A percentile compares a stretch with the other conserved stretches of the same genome.
phyloP scores from a whole-genome alignment of 2,113 vertebrate genomes.

The Phoenicopterus ruber region DNA sequence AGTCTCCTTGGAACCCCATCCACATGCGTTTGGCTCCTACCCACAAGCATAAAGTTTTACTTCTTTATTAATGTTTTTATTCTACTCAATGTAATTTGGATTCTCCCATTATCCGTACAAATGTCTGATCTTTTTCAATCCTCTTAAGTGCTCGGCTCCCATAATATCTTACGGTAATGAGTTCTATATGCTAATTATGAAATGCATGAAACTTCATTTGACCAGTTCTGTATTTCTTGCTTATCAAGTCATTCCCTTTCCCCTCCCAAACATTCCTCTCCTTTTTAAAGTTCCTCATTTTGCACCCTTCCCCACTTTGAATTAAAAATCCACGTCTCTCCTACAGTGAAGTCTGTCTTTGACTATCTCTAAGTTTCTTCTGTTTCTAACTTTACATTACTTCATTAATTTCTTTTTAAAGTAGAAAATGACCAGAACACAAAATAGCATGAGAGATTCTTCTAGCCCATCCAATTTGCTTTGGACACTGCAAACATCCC shows the following conservation, averaged over 20 bases:
- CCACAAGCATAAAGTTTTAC: background rate
- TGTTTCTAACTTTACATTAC: background rate
- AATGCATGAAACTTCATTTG: background rate
- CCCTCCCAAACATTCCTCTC: background rate
- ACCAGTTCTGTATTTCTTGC: background rate
- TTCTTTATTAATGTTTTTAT: slow-evolving; percentile 2
- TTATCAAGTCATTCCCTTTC: background rate
- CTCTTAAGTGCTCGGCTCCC: background rate
- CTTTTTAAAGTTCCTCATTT: background rate
- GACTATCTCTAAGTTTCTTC: background rate
- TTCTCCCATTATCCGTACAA: background rate
- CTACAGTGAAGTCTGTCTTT: background rate
- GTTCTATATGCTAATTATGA: background rate
- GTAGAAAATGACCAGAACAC: background rate
- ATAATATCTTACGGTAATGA: background rate
- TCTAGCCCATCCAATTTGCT: background rate
- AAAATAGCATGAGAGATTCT: background rate
- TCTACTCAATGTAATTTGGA: background rate
- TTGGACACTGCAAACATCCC: background rate
- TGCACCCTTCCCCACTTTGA: background rate
- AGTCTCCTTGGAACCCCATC: background rate
- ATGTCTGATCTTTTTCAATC: background rate
- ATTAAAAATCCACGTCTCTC: background rate
- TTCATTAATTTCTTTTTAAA: background rate
- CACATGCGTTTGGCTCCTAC: background rate